Conservation (phyloP, 2,113 vertebrate genomes). For the Burhinus oedicnemus region DNA sequence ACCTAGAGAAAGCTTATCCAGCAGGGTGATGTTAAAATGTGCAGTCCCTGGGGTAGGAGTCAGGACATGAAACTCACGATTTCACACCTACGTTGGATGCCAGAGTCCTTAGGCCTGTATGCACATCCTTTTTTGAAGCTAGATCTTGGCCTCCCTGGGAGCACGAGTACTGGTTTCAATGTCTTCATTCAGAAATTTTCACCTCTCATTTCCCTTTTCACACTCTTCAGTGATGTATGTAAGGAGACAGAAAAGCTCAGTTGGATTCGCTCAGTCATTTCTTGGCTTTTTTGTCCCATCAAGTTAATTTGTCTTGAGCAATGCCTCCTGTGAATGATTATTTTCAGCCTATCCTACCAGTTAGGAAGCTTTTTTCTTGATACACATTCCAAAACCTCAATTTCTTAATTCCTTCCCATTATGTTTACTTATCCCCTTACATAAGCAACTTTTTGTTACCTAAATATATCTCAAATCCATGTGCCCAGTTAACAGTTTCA, state of each 20-base stretch:
- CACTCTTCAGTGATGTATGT: neutral
- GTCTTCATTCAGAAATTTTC: neutral
- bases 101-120: neutral
- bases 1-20: neutral
- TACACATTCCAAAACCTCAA: neutral
- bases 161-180: neutral
- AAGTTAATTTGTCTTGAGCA: neutral
- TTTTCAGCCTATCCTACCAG: neutral
- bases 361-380: neutral
- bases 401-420: neutral
- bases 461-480: neutral
- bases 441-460: neutral
- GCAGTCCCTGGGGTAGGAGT: fast-evolving
- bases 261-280: neutral
- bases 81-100: fast-evolving
- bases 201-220: neutral
- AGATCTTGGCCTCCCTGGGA: neutral
- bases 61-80: fast-evolving
- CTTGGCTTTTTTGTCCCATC: neutral
- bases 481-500: neutral
- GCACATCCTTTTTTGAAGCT: neutral
- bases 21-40: neutral
- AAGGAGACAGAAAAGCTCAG: neutral
- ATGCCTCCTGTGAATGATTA: neutral
- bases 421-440: neutral